Conservation (phyloP, 2,113 vertebrate genomes). For the Halcyon malimbica region DNA sequence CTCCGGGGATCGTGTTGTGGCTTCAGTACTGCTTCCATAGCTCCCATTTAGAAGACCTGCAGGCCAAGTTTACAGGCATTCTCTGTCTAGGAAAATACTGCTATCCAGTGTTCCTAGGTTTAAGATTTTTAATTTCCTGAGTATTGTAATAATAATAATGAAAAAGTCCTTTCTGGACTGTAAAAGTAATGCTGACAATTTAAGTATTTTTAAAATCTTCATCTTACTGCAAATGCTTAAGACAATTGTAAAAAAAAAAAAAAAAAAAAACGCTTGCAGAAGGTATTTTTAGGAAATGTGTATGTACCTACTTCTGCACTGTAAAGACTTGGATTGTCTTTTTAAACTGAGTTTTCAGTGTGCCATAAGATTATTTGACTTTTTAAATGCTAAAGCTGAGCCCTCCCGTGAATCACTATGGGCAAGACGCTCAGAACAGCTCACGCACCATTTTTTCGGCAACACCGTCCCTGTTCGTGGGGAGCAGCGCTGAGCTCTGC, state of each 20-base stretch:
- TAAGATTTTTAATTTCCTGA: neutral
- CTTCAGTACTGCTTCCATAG: neutral
- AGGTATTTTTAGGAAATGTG: rapidly evolving
- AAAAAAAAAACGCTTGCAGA: neutral
- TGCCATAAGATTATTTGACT: rapidly evolving
- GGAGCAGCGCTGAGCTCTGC: rapidly evolving
- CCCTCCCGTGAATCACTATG: rapidly evolving
- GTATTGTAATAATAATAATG: neutral
- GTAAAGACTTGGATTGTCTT: neutral
- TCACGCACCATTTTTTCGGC: rapidly evolving
- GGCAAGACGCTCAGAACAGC: neutral
- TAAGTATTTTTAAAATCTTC: neutral
- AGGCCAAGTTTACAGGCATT: rapidly evolving
- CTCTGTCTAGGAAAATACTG: neutral
- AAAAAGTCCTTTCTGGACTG: neutral
- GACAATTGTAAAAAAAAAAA: too few relatives aligned
- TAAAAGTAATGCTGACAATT: neutral
- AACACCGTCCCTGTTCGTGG: rapidly evolving
- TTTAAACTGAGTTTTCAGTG: rapidly evolving
- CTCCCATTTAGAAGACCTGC: neutral
- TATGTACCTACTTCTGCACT: neutral
- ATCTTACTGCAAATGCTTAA: neutral
- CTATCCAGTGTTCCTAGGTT: rapidly evolving
- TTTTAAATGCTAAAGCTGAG: neutral
- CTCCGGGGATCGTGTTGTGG: neutral